A percentile compares a stretch with the other conserved stretches of the same genome.
Evolutionary conservation across 2,113 vertebrate species (phyloP).

Genomic region (Panurus biarmicus): DNA sequence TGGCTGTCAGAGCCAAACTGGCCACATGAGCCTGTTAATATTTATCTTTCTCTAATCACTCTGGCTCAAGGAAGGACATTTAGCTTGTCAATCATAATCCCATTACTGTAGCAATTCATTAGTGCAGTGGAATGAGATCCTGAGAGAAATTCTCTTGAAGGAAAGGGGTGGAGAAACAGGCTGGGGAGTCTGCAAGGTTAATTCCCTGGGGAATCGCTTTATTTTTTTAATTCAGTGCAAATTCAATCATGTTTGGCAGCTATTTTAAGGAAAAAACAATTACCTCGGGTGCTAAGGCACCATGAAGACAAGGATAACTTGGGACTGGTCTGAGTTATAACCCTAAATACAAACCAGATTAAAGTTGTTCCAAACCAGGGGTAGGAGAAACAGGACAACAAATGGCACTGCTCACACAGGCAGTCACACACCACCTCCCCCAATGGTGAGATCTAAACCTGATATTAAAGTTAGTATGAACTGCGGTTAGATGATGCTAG

Average conservation of each 20-base stretch:
- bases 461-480: background rate
- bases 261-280: background rate
- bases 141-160: background rate
- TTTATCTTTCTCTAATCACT: background rate
- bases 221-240: background rate
- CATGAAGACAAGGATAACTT: background rate
- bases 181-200: background rate
- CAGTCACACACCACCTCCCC: background rate
- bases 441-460: accelerated
- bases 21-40: background rate
- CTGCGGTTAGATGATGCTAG: background rate
- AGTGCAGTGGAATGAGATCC: background rate
- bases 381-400: background rate
- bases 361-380: background rate
- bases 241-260: background rate
- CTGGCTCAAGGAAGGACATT: background rate
- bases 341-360: background rate
- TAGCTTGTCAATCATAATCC: background rate
- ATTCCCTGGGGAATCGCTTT: background rate
- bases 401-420: background rate
- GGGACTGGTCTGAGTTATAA: background rate
- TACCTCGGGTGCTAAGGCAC: background rate
- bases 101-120: background rate
- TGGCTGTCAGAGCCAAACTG: background rate
- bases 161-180: background rate